Base-by-base conservation (phyloP, 1,140 invertebrate species). In the Drosophila ambigua region DNA sequence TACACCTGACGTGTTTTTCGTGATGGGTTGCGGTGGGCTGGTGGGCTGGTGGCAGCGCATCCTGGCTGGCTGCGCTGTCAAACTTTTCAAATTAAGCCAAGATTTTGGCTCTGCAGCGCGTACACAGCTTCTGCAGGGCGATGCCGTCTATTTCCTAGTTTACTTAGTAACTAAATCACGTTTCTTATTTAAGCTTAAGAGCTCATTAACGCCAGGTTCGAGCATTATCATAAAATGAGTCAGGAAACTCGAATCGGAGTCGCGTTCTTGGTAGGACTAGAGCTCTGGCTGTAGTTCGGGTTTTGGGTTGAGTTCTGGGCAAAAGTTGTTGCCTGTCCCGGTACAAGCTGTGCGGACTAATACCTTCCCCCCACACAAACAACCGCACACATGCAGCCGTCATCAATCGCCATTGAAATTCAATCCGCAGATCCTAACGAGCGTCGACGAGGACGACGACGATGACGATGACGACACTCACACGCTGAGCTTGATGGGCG, bases 141-240 rank as follows among this genome's bases (percentile, higher is more conserved):
- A 7, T 53, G 58, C 46, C 54, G 74, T 66, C 73, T 83, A 78
- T 78, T 79, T 83, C 59, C 66, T 77, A 83, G 84, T 88, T 88
- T 88, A 88, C 84, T 88, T 88, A 79, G 84, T 88, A 88, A 77
- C 83, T 89, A 89, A 88, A 88, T 88, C 83, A 88, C 83, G 83
- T 88, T 88, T 84, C 83, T 79, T 88, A 88, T 88, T 88, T 88
- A 88, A 88, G 83, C 83, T 88, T 84, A 88, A 88, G 83, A 89
- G 83, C 83, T 88, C 83, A 88, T 88, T 88, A 88, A 88, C 83
- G 83, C 83, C 83, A 89, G 83, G 79, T 77, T 79, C 68, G 65
- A 77, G 72, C 84, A 88, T 88, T 88, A 88, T 89, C 83, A 88
- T 88, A 88, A 88, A 88, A 88, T 76, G 76, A 88, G 72, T 54